A percentile compares a stretch with the other conserved stretches of the same genome.
Conservation (phyloP, 2,113 vertebrate species). For the Mesembrinibis cayennensis region DNA sequence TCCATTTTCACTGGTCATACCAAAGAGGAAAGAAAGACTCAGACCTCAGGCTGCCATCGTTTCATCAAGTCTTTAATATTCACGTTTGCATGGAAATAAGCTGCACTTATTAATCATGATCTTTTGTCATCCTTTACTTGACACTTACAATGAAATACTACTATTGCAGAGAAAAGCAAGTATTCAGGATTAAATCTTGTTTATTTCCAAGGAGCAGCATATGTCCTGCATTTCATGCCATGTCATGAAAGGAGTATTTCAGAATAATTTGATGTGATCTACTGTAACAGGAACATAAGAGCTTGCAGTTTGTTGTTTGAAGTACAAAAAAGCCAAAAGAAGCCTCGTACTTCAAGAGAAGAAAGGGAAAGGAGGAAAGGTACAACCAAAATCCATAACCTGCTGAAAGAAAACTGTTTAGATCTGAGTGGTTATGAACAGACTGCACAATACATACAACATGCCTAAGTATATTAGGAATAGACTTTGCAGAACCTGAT, state of each 20-base stretch:
- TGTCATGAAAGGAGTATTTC: neutral
- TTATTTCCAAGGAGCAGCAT: slow-evolving; percentile 30
- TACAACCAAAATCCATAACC: neutral
- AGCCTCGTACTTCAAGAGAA: neutral
- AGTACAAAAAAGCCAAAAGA: neutral
- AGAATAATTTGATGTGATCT: neutral
- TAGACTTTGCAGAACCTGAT: neutral
- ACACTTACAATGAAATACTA: neutral
- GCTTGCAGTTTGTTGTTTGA: neutral
- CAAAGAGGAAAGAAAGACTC: neutral
- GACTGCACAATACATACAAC: neutral
- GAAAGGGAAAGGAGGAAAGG: neutral
- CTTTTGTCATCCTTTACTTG: neutral
- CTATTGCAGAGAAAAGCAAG: neutral
- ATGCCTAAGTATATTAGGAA: neutral
- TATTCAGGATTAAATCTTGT: neutral
- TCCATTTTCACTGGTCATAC: neutral
- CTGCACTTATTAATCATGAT: neutral
- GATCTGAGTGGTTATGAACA: neutral
- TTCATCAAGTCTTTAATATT: slow-evolving; percentile 4
- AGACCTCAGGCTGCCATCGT: neutral
- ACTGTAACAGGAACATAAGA: neutral
- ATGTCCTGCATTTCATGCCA: slow-evolving; percentile 11
- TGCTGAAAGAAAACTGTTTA: neutral
- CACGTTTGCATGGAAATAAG: neutral